Base-by-base conservation (phyloP, 2,113 vertebrate genomes). In the Entosphenus tridentatus region DNA sequence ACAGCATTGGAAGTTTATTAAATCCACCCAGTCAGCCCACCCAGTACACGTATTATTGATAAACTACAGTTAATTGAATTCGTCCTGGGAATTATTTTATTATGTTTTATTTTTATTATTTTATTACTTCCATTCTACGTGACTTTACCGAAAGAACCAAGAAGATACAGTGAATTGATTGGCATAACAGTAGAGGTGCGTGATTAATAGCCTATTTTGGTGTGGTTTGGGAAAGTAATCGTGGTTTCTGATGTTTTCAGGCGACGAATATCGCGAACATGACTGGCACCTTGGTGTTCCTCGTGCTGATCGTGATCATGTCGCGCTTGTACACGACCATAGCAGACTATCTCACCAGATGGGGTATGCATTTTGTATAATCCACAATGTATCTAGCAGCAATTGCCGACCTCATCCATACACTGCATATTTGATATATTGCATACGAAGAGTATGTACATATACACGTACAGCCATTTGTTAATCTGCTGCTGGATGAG, bases 331-430 rank as follows among this genome's bases (percentile, higher is more conserved):
- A 81, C 74, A 82, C 82, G 14, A 80, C 79, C 0, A 74, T 83
- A 73, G 83, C 83, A 0, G 81, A 85, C 72, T 79, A 82, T 74
- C 83, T 86, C 71, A 83, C 83, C 70, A 82, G 83, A 72, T 83
- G 81, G 82, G 81, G 82, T 85, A 76, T 58, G 11, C 11, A 11
- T 12, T 16, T 57, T 18, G 57, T 58, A 55, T 39, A 57, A 13
- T 5, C 12, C 11, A 10, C 11, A 6, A 58, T 11, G 13, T 13
- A 9, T 13, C 55, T 7, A n/a, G 54, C 56, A 56, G 6, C 16
- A 55, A 56, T 8, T 18, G 11, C 57, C 62, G 57, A 11, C 69
- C 56, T 55, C 8, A 11, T 16, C 57, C 39, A 17, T 56, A 69
- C 14, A 11, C 8, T 21, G 54, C 56, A 39, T 55, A 57, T 12